These are phyloP conservation scores for Drosophila sulfurigaster DNA, from an alignment of 1,140 invertebrate species.

Conservation along the genomic window DNA sequence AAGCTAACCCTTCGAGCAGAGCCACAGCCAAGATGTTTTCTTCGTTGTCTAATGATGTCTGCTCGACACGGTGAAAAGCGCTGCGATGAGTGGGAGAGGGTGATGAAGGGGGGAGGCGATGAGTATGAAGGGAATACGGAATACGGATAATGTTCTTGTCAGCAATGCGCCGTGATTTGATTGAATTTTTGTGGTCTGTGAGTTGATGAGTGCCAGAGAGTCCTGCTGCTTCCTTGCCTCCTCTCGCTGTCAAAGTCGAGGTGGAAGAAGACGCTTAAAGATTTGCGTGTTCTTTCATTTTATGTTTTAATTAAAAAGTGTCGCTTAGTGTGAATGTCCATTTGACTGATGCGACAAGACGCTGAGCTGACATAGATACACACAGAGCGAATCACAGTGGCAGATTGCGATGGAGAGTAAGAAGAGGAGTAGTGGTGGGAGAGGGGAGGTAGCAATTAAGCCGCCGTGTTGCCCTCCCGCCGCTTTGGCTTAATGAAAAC, in stretches of 20 bases:
- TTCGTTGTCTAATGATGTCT: slow-evolving; percentile 23
- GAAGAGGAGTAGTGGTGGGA: background rate
- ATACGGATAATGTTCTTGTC: slow-evolving; percentile 49
- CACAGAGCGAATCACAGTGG: background rate
- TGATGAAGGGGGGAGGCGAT: background rate
- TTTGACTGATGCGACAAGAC: slow-evolving; percentile 65
- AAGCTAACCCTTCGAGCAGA: slow-evolving; percentile 2
- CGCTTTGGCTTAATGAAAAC: slow-evolving; percentile 73
- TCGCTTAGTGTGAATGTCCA: slow-evolving; percentile 77
- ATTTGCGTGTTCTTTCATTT: slow-evolving; percentile 59
- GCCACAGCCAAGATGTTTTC: slow-evolving; percentile 1
- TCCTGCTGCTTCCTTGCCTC: background rate
- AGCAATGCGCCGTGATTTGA: slow-evolving; percentile 70
- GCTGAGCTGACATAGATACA: slow-evolving; percentile 22
- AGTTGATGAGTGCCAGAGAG: slow-evolving; percentile 7
- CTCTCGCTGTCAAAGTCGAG: background rate
- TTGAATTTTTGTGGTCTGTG: slow-evolving; percentile 79
- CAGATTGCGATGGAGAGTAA: background rate
- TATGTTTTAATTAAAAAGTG: slow-evolving; percentile 82
- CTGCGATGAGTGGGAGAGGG: background rate
- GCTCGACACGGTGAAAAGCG: background rate
- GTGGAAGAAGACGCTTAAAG: slow-evolving; percentile 23
- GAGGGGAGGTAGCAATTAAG: slow-evolving; percentile 62
- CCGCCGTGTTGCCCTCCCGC: slow-evolving; percentile 57
- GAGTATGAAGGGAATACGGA: background rate